A percentile compares a stretch with the other conserved stretches of the same genome.
These are phyloP conservation scores for Thaleichthys pacificus DNA, from an alignment of 2,797 vertebrate genomes.

Conservation along the genomic window DNA sequence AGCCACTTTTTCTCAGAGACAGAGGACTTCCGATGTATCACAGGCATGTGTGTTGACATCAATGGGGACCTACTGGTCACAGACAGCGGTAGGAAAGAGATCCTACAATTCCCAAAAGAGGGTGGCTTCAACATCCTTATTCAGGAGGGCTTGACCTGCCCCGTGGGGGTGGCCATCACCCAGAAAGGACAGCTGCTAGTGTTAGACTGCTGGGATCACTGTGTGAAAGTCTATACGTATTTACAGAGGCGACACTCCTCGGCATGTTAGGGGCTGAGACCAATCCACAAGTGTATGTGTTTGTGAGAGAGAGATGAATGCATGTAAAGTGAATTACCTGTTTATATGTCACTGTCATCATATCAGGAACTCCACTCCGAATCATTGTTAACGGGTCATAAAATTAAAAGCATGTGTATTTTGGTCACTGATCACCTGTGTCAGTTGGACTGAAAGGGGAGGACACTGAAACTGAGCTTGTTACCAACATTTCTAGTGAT, in stretches of 20 bases:
- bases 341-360: conserved; percentile 41
- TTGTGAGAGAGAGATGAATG: conserved; percentile 9
- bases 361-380: conserved; percentile 39
- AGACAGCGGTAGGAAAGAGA: conserved; percentile 92
- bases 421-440: conserved; percentile 8
- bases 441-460: conserved; percentile 14
- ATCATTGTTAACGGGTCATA: conserved; percentile 30
- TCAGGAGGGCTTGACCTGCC: conserved; percentile 90
- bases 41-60: conserved; percentile 94
- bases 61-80: conserved; percentile 94
- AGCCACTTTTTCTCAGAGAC: conserved; percentile 96
- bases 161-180: conserved; percentile 90
- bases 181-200: conserved; percentile 96
- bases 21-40: conserved; percentile 96
- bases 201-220: conserved; percentile 97
- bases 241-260: conserved; percentile 84
- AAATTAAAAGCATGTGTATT: conserved; percentile 7
- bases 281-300: background rate
- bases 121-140: conserved; percentile 91
- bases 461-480: conserved; percentile 18
- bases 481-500: too few relatives aligned
- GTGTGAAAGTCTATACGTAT: conserved; percentile 96
- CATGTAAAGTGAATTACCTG: background rate
- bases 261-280: conserved; percentile 61
- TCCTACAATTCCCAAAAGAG: conserved; percentile 94